These are phyloP conservation scores for Enteromius viviparus DNA, from an alignment of 2,797 vertebrate genomes.

Conservation along the genomic window DNA sequence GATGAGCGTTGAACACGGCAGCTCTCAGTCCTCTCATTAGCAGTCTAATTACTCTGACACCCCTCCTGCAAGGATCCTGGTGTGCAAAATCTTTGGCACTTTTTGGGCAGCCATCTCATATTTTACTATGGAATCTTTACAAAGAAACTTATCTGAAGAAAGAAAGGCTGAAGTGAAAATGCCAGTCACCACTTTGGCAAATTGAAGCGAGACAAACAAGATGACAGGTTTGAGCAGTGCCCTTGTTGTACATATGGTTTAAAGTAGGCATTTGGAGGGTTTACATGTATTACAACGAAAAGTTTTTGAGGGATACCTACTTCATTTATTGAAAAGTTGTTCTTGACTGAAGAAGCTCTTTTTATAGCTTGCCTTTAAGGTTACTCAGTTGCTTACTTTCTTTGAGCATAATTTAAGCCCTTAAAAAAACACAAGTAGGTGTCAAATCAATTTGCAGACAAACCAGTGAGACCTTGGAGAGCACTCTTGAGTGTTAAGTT, in stretches of 20 bases:
- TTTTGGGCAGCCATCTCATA: slow-evolving; percentile 40
- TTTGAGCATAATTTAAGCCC: slow-evolving; percentile 12
- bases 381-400: neutral
- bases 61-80: slow-evolving; percentile 45
- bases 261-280: slow-evolving; percentile 6
- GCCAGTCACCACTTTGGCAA: neutral
- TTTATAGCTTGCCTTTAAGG: neutral
- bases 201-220: neutral
- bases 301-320: neutral
- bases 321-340: slow-evolving; percentile 9
- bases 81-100: slow-evolving; percentile 37
- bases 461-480: slow-evolving; percentile 13
- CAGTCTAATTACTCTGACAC: slow-evolving; percentile 60
- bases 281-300: neutral
- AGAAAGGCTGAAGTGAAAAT: neutral
- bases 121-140: slow-evolving; percentile 28
- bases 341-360: neutral
- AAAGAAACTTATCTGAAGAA: neutral
- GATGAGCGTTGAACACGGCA: slow-evolving; percentile 58
- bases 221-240: neutral
- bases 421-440: slow-evolving; percentile 4
- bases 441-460: slow-evolving; percentile 32
- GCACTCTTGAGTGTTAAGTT: slow-evolving; percentile 14
- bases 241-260: neutral
- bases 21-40: slow-evolving; percentile 61